Evolutionary conservation across 64 coral and sea anemone species (phyloP).

Genomic region (Orbicella faveolata): DNA sequence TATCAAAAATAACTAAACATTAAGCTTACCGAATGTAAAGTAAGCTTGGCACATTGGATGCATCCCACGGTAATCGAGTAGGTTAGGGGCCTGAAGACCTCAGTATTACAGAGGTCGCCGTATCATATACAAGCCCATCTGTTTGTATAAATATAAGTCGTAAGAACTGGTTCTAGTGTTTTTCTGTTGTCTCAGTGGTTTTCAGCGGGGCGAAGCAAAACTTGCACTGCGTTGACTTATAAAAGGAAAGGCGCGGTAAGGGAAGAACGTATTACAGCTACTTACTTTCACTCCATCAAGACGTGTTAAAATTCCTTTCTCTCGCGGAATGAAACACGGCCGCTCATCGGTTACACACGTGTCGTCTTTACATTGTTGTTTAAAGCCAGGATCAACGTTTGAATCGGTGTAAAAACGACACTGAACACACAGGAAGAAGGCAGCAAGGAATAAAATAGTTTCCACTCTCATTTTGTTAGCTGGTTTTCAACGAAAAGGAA

Average conservation of each 20-base stretch:
- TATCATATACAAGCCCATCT: too few species aligned
- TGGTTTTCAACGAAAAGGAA: neutral
- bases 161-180: too few species aligned
- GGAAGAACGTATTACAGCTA: neutral
- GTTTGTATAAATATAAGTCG: too few species aligned
- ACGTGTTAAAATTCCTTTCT: constrained; percentile 20
- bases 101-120: too few species aligned
- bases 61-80: too few species aligned
- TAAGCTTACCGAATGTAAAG: neutral
- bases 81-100: too few species aligned
- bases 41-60: neutral
- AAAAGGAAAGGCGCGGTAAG: neutral
- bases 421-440: neutral
- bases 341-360: constrained; percentile 1
- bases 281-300: constrained; percentile 38
- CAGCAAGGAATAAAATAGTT: neutral
- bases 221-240: too few species aligned
- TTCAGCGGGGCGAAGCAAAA: too few species aligned
- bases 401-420: neutral
- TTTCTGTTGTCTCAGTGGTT: too few species aligned
- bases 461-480: neutral
- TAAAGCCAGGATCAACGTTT: neutral
- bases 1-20: neutral
- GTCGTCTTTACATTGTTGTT: constrained; percentile 3
- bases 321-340: constrained; percentile 30